Conservation (phyloP, 2,888 invertebrate species). For the Mallateleia sp. region DNA sequence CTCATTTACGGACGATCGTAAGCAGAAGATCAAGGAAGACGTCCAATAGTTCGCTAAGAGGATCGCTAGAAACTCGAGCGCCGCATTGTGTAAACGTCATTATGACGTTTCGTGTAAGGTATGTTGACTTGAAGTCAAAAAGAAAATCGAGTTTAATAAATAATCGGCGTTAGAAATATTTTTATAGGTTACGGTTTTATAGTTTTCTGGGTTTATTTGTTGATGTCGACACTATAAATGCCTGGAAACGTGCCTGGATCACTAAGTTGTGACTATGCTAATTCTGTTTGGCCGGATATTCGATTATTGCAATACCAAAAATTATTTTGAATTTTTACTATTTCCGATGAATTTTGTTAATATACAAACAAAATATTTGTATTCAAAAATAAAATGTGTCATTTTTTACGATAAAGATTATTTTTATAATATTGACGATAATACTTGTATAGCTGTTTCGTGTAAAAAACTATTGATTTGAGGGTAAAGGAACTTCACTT, state of each 20-base stretch:
- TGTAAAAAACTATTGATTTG: neutral
- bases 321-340: too few species aligned
- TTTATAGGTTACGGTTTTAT: neutral
- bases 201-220: neutral
- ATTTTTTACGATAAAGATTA: too few species aligned
- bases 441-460: too few species aligned
- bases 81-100: neutral
- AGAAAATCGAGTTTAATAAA: neutral
- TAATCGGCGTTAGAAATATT: neutral
- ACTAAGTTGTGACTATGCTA: neutral
- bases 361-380: too few species aligned
- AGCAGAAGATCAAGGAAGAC: conserved; percentile 56
- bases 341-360: too few species aligned
- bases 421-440: too few species aligned
- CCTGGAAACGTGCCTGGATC: conserved; percentile 19
- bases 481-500: neutral
- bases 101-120: neutral
- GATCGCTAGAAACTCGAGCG: neutral
- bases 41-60: neutral
- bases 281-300: neutral
- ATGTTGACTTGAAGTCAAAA: neutral
- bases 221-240: neutral
- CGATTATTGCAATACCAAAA: neutral
- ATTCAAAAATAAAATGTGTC: too few species aligned
- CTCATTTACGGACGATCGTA: conserved; percentile 78